Conservation (phyloP, 2,888 invertebrate genomes). For the Buathra laborator region DNA sequence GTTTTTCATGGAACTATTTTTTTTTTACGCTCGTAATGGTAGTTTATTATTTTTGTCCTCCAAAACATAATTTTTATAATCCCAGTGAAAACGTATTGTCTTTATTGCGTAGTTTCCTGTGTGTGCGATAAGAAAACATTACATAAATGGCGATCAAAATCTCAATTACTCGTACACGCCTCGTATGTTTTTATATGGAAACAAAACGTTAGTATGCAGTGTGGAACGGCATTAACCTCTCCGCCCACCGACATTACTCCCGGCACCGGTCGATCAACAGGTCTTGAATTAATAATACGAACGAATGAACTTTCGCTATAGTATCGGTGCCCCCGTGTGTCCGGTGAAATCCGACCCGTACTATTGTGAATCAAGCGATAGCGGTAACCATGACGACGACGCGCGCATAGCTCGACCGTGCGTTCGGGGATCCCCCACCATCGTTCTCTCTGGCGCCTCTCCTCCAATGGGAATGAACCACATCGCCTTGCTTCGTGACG, state of each 20-base stretch:
- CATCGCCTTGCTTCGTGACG: slow-evolving; percentile 43
- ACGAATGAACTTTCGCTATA: slow-evolving; percentile 22
- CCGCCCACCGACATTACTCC: background rate
- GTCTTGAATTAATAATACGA: slow-evolving; percentile 57
- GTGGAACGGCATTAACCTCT: slow-evolving; percentile 31
- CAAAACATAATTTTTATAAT: too few species aligned
- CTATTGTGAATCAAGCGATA: background rate
- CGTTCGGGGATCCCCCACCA: background rate
- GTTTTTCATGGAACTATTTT: too few species aligned
- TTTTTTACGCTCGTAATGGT: too few species aligned
- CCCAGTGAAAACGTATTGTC: too few species aligned
- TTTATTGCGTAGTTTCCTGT: too few species aligned
- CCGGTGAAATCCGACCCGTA: background rate
- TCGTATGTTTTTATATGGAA: too few species aligned
- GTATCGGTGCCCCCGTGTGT: slow-evolving; percentile 8
- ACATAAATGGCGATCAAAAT: too few species aligned
- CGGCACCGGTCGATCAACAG: slow-evolving; percentile 56
- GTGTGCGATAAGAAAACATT: too few species aligned
- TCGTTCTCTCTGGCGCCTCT: background rate
- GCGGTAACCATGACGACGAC: slow-evolving; percentile 46
- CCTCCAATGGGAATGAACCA: slow-evolving; percentile 55
- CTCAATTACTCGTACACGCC: too few species aligned
- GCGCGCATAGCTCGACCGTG: background rate
- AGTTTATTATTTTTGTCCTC: too few species aligned
- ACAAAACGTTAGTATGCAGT: background rate